Percentiles rank a stretch among this genome's conserved stretches.
Conservation (phyloP, 53 echinoderm and acorn worm species). For the Hippasteria phrygiana region DNA sequence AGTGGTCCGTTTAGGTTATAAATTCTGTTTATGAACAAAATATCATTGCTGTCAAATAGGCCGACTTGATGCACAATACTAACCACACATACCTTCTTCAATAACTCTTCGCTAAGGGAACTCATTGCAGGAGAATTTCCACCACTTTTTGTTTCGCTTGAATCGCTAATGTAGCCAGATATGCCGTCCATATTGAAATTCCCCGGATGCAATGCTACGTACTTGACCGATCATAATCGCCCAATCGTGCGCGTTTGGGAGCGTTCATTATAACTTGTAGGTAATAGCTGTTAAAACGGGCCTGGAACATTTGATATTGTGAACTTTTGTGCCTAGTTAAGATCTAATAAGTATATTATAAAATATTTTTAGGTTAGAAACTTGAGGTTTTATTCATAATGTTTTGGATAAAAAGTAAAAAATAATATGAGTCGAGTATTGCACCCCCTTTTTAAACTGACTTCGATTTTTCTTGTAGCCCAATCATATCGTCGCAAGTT, state of each 20-base stretch:
- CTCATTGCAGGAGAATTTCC: constrained; percentile 62
- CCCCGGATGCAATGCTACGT: constrained; percentile 66
- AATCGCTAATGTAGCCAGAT: constrained; percentile 72
- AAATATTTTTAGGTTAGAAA: background rate
- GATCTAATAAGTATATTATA: background rate
- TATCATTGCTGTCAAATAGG: background rate
- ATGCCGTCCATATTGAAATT: constrained; percentile 75
- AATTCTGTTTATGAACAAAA: too few relatives aligned
- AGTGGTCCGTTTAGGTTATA: too few relatives aligned
- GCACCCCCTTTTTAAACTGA: background rate
- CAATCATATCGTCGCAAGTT: background rate
- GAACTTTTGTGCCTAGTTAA: too few relatives aligned
- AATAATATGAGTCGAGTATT: background rate
- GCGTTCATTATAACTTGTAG: constrained; percentile 4
- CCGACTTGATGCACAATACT: background rate
- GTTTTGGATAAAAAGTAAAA: background rate
- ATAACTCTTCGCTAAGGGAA: constrained; percentile 26
- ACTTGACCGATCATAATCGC: background rate
- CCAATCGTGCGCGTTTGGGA: background rate
- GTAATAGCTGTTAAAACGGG: background rate
- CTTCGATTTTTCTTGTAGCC: background rate
- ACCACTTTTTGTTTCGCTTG: constrained; percentile 64
- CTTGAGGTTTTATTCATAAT: background rate
- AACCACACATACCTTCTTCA: constrained; percentile 25
- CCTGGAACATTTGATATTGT: too few relatives aligned